Evolutionary conservation across 2,113 vertebrate species (phyloP).

Genomic region (Etheostoma spectabile): DNA sequence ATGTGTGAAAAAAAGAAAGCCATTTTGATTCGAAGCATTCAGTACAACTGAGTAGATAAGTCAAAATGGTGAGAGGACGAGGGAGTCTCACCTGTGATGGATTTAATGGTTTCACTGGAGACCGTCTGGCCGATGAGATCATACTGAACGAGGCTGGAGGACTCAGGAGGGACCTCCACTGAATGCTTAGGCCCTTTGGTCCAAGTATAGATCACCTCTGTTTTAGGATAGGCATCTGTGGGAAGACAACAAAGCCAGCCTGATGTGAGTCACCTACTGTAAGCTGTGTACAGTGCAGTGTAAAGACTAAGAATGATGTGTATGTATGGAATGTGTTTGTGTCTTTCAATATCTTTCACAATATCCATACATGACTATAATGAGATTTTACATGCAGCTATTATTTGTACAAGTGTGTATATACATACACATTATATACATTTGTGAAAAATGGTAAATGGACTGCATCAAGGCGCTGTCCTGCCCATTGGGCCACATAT

Average conservation of each 20-base stretch:
- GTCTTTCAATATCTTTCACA: neutral
- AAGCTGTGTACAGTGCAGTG: neutral
- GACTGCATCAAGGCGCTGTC: no score
- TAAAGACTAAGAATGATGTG: neutral
- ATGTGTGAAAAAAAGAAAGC: neutral
- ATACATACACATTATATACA: neutral
- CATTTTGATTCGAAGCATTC: neutral
- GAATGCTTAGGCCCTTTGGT: slow-evolving; percentile 97
- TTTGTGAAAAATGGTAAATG: neutral
- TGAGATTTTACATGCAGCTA: neutral
- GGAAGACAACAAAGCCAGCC: slow-evolving; percentile 33
- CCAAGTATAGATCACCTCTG: slow-evolving; percentile 99
- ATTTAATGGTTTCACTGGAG: slow-evolving; percentile 96
- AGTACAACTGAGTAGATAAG: neutral
- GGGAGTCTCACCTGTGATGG: slow-evolving; percentile 92
- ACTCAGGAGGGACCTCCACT: slow-evolving; percentile 97
- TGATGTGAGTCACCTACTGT: slow-evolving; percentile 35
- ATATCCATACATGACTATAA: neutral
- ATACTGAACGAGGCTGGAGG: slow-evolving; percentile 98
- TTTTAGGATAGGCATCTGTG: slow-evolving; percentile 98
- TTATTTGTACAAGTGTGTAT: neutral
- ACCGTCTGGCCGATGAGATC: slow-evolving; percentile 97
- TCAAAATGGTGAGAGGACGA: neutral
- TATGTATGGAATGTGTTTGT: neutral
- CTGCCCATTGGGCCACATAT: no score